Base-by-base conservation (phyloP, 2,888 invertebrate genomes). In the Cephus sareptanus region DNA sequence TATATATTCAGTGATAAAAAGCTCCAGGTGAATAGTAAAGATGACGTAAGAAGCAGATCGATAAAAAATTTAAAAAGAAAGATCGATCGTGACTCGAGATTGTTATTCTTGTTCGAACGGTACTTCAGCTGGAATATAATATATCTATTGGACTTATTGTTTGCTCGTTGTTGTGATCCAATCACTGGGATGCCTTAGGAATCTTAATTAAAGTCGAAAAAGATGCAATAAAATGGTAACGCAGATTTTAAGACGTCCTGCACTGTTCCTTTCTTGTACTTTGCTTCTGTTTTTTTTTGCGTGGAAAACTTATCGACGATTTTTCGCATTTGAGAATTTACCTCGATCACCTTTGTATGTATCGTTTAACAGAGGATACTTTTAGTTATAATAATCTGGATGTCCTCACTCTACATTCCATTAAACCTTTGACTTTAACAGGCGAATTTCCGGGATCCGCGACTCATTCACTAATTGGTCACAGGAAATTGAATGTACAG, bases 401-500 rank as follows among this genome's bases (percentile, higher is more conserved):
- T 56, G 56, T 56, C 56, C 56, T 56, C 56, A 56, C 56, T 56
- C 56, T 9, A 56, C 56, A 56, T 56, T 56, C 56, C 56, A 56
- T 56, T 56, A 56, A 56, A 23, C 56, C 56, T 56, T 15, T 71
- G 71, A 71, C 30, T 71, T 31, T 71, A 71, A 71, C 34, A 71
- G 33, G 31, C 71, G 71, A 31, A 33, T 34, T 33, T 71, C 71
- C 71, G 34, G 71, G 33, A 34, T 71, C 31, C 34, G 34, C 71
- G 23, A 23, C 56, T 23, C 71, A 71, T 71, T 71, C 71, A 71
- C 12, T 71, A 71, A 71, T 71, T 71, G 71, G 71, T 71, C 71
- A 71, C 71, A 33, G 71, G 71, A 71, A 71, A 71, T 71, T 71
- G 31, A 71, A 71, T 71, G 71, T 23, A 23, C 56, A 23, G 2